Evolutionary conservation across 2,888 invertebrate species (phyloP), one percentile per base, ranked within the genome.

Genomic region (Podabrus alpinus): DNA sequence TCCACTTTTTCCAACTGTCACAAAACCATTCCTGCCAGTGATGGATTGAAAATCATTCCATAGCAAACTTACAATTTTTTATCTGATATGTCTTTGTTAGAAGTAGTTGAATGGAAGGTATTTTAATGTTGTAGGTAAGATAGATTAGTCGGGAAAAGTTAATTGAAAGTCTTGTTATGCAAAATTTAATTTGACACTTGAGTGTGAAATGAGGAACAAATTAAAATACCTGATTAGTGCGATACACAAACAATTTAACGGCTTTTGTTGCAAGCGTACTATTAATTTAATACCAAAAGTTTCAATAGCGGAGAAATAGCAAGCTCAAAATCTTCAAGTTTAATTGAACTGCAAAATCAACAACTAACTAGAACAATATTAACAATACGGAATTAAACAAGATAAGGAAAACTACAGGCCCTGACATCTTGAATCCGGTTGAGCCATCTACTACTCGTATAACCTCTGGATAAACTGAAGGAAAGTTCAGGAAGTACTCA

Each of bases 21-120:
- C 79, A 80, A 78, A 79, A 81, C 81, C 82, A 79, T 82, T 82
- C 81, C 81, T 81, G 81, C 76, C 77, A 78, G 82, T 86, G 86
- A 86, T 85, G 81, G 85, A 86, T 85, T 84, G 85, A 85, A 83
- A 81, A 83, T 84, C 83, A 82, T 84, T 84, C 80, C 81, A 73
- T 71, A 77, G 80, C 79, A 80, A 80, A 81, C 80, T 81, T 77
- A 79, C 80, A 80, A 83, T 83, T 83, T 82, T 82, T 83, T 82
- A 83, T 82, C 81, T 81, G 81, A 82, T 80, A 80, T 80, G 77
- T 77, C 79, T 75, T 75, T 78, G 77, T 77, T 78, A 72, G 59
- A 19, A 75, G 71, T 75, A 80, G 79, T 76, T 79, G 78, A 80
- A 77, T 70, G 78, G 79, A 73, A 45, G 25, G 66, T 66, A 16